Evolutionary conservation across 2,113 vertebrate genomes (phyloP).

Genomic region (Peucedramus taeniatus): DNA sequence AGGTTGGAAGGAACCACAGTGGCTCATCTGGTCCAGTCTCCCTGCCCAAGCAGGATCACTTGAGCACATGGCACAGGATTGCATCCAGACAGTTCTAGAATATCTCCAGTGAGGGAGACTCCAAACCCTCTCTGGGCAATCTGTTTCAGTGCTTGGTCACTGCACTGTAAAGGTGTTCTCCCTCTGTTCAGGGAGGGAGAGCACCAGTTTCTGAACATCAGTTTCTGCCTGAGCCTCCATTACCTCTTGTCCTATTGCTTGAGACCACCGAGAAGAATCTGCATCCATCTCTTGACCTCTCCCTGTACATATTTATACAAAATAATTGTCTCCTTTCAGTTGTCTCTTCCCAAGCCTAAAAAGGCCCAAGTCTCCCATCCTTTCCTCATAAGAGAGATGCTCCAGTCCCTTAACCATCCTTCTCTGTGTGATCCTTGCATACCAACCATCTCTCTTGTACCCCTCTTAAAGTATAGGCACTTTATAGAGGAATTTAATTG

Average conservation of each 20-base stretch:
- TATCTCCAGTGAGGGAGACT: not conserved
- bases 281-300: no score
- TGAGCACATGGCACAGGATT: not conserved
- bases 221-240: not conserved
- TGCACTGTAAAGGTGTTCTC: not conserved
- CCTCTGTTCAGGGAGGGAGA: not conserved
- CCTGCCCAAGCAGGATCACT: no score
- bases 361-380: not conserved
- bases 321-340: not conserved
- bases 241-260: not conserved
- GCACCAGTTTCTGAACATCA: no score
- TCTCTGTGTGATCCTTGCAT: not conserved
- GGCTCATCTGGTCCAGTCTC: not conserved
- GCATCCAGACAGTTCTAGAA: not conserved
- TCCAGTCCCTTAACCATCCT: not conserved
- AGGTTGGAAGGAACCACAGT: not conserved
- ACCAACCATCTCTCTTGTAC: not conserved
- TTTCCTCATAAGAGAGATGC: not conserved
- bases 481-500: not conserved
- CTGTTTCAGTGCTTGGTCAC: not conserved
- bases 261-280: accelerated
- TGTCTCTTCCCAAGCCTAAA: not conserved
- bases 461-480: not conserved
- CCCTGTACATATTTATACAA: not conserved
- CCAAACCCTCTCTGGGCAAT: not conserved